These are phyloP conservation scores for Sinonovacula constricta DNA, from an alignment of 1,140 invertebrate species.

Conservation along the genomic window DNA sequence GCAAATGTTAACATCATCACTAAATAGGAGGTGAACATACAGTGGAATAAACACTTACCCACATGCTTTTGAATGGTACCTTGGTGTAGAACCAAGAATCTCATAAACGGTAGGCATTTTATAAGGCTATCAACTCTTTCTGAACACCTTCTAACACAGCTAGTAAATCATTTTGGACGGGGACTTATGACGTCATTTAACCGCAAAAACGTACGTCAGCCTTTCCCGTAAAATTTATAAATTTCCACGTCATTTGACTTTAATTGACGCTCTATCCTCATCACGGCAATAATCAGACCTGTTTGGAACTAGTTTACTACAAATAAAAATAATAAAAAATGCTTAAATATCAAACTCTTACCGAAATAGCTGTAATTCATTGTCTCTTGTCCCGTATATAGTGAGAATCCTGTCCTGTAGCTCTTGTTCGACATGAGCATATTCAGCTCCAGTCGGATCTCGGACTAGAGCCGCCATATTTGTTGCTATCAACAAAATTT, in stretches of 20 bases:
- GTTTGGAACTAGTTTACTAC: too few relatives aligned
- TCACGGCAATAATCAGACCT: too few relatives aligned
- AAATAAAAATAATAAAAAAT: too few relatives aligned
- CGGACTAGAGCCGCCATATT: constrained; percentile 61
- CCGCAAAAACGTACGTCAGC: too few relatives aligned
- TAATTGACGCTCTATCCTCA: too few relatives aligned
- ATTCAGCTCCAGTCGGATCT: constrained; percentile 46
- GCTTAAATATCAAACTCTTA: too few relatives aligned
- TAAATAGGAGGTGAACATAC: neutral
- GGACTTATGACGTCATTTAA: too few relatives aligned
- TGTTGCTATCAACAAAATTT: constrained; percentile 68
- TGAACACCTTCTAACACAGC: too few relatives aligned
- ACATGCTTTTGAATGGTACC: constrained; percentile 16
- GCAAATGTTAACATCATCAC: neutral
- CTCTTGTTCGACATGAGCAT: constrained; percentile 61
- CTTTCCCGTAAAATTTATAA: too few relatives aligned
- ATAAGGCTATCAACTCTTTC: too few relatives aligned
- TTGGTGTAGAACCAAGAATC: neutral
- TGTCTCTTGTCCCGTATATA: constrained; percentile 64
- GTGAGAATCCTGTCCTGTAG: constrained; percentile 68
- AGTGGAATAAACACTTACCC: constrained; percentile 14
- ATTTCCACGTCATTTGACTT: too few relatives aligned
- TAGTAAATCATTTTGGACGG: too few relatives aligned
- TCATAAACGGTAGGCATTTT: constrained; percentile 2
- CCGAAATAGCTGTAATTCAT: constrained; percentile 67